These are phyloP conservation scores for Leptopilina myrica DNA, from an alignment of 2,888 invertebrate genomes.

Conservation along the genomic window DNA sequence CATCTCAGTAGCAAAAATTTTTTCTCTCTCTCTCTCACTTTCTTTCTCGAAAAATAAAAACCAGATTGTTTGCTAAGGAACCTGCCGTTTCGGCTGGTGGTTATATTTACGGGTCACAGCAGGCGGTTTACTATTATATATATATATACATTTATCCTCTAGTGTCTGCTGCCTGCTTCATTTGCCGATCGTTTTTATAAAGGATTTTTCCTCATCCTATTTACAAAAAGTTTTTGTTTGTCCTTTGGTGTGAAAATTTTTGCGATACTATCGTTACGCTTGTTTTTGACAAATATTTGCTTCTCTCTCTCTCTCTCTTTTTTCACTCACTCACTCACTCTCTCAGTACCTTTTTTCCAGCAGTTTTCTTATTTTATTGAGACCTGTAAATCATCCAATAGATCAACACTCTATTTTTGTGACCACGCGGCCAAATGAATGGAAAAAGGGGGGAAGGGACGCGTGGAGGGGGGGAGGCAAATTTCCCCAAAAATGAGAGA, in stretches of 20 bases:
- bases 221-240: slow-evolving; percentile 39
- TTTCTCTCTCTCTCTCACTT: not conserved
- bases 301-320: no score
- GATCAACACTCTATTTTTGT: no score
- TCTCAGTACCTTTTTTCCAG: no score
- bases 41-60: slow-evolving; percentile 48
- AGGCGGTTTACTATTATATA: slow-evolving; percentile 59
- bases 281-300: slow-evolving; percentile 47
- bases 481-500: no score
- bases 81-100: slow-evolving; percentile 70
- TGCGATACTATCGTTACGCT: slow-evolving; percentile 54
- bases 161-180: no score
- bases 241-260: slow-evolving; percentile 51
- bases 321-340: no score
- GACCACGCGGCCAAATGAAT: no score
- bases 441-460: no score
- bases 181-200: slow-evolving; percentile 14
- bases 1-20: slow-evolving; percentile 48
- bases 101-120: slow-evolving; percentile 68
- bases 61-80: slow-evolving; percentile 59
- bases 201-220: slow-evolving; percentile 1
- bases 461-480: no score
- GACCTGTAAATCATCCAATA: slow-evolving; percentile 17
- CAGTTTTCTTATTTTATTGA: no score
- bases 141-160: slow-evolving; percentile 54